phyloP scores from a whole-genome alignment of 2,888 invertebrate genomes.

The Pristionchus japonicus region DNA sequence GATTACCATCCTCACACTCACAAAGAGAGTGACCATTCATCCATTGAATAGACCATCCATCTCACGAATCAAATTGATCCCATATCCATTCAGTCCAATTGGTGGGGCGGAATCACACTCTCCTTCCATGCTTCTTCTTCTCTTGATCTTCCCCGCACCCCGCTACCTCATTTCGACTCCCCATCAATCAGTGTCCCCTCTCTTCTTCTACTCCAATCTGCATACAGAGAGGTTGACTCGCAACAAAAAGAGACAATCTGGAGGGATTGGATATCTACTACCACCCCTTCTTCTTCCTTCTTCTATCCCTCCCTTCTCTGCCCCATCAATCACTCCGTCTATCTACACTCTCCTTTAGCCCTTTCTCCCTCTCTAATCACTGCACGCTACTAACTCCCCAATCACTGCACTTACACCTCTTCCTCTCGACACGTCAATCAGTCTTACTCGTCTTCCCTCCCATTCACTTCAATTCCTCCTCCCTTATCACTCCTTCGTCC shows the following conservation, averaged over 20 bases:
- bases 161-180: background rate
- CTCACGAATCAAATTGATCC: background rate
- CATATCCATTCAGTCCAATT: background rate
- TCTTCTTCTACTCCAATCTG: too few relatives aligned
- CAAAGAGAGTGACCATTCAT: background rate
- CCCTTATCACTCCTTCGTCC: background rate
- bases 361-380: background rate
- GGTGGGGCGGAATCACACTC: background rate
- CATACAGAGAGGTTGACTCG: background rate
- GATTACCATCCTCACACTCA: slow-evolving; percentile 16
- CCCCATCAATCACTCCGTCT: background rate
- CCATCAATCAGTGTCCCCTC: background rate
- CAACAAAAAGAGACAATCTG: background rate
- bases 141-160: background rate
- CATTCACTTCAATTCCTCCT: background rate
- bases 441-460: background rate
- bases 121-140: background rate
- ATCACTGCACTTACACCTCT: background rate
- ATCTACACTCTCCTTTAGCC: background rate
- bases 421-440: background rate
- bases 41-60: background rate
- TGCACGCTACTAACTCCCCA: too few relatives aligned
- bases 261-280: background rate
- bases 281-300: background rate
- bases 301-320: background rate